phyloP scores from a whole-genome alignment of 2,888 invertebrate species.

The Hydropsyche betteni region DNA sequence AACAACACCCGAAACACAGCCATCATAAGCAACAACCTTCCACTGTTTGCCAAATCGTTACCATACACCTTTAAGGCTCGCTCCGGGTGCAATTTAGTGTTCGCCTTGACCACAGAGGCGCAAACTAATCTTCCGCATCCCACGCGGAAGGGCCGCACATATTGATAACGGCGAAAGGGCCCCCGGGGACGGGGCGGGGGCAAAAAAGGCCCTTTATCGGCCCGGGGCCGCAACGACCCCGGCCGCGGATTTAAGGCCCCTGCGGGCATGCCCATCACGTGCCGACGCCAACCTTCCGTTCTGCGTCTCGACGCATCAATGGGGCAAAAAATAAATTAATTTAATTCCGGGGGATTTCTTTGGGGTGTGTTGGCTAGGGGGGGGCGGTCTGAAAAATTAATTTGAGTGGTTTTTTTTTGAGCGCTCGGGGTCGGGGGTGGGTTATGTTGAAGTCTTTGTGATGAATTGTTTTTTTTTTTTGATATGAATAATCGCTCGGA shows the following conservation, averaged over 20 bases:
- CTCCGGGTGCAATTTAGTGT: slow-evolving; percentile 4
- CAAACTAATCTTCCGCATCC: slow-evolving; percentile 27
- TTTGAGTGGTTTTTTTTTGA: no score
- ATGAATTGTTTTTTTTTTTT: no score
- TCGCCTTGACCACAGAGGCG: slow-evolving; percentile 14
- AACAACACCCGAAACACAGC: not conserved
- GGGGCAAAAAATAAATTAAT: no score
- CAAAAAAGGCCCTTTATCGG: slow-evolving; percentile 33
- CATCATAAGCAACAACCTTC: not conserved
- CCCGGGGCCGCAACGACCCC: slow-evolving; percentile 30
- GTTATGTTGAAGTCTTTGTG: no score
- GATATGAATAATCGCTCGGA: no score
- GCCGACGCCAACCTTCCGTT: slow-evolving; percentile 30
- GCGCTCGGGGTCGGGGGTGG: no score
- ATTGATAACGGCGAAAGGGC: not conserved
- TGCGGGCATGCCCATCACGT: slow-evolving; percentile 41
- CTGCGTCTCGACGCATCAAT: not conserved
- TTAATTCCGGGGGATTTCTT: no score
- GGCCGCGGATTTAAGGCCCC: slow-evolving; percentile 37
- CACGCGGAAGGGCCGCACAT: not conserved
- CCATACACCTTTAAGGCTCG: not conserved
- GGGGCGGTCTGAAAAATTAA: no score
- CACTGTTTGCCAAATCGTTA: slow-evolving; percentile 12
- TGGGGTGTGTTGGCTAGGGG: no score
- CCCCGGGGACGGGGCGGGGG: not conserved